Evolutionary conservation across 2,797 vertebrate genomes (phyloP).

Genomic region (Mareca strepera): DNA sequence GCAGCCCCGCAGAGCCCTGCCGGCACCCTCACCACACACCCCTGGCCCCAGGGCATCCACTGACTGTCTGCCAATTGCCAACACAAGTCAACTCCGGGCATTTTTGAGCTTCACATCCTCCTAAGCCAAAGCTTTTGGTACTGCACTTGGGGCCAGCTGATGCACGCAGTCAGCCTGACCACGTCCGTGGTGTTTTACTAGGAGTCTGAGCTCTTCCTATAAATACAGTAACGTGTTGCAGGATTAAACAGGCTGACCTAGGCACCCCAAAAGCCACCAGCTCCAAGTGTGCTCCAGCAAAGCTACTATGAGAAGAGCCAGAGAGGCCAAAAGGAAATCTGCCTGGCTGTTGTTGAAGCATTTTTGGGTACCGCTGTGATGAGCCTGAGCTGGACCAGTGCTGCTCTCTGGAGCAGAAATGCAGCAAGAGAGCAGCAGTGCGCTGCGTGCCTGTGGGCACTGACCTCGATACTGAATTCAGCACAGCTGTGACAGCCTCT

Average conservation of each 20-base stretch:
- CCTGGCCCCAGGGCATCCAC: neutral
- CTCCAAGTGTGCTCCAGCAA: neutral
- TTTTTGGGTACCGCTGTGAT: neutral
- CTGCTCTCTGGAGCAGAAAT: neutral
- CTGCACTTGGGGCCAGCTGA: neutral
- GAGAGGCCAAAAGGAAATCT: neutral
- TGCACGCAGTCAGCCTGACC: neutral
- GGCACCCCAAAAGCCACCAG: constrained; percentile 9
- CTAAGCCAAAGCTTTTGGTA: neutral
- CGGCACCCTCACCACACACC: neutral
- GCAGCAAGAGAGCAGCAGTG: neutral
- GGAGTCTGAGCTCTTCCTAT: neutral
- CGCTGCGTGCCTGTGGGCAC: neutral
- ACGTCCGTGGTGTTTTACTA: neutral
- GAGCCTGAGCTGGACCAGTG: rapidly evolving
- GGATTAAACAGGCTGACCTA: neutral
- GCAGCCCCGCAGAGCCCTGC: neutral
- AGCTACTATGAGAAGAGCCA: neutral
- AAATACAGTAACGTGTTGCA: neutral
- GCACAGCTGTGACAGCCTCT: neutral
- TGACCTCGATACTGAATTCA: rapidly evolving
- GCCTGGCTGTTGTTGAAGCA: neutral
- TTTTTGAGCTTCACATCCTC: neutral
- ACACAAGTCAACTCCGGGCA: neutral
- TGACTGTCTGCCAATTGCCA: neutral